A percentile compares a stretch with the other conserved stretches of the same genome.
Evolutionary conservation across 2,888 invertebrate species (phyloP).

Genomic region (Lacanobia oleracea): DNA sequence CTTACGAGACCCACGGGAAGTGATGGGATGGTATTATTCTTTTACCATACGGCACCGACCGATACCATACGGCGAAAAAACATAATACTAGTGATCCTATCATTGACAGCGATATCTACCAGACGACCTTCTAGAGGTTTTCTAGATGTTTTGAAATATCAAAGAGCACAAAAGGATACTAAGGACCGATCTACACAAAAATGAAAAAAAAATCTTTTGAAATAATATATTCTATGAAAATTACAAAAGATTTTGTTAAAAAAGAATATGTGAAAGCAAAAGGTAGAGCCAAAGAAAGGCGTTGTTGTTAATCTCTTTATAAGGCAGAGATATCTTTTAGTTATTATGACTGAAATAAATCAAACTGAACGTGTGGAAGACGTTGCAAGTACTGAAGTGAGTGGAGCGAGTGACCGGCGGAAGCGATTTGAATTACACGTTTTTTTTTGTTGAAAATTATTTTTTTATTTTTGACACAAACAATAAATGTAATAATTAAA

Average conservation of each 20-base stretch:
- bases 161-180: neutral
- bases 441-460: no score
- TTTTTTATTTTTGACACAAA: no score
- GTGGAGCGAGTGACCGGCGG: constrained; percentile 37
- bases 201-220: neutral
- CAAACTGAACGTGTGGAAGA: constrained; percentile 74
- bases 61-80: no score
- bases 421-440: constrained; percentile 19
- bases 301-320: constrained; percentile 58
- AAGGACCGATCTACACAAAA: neutral
- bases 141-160: neutral
- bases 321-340: constrained; percentile 66
- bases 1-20: no score
- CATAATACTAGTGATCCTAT: no score
- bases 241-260: neutral
- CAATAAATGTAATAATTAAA: no score
- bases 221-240: neutral
- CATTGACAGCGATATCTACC: no score
- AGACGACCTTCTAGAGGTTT: neutral
- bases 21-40: no score
- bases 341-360: constrained; percentile 73
- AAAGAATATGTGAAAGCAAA: constrained; percentile 12
- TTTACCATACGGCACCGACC: no score
- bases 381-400: constrained; percentile 64
- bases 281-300: constrained; percentile 33